Evolutionary conservation across 2,113 vertebrate species (phyloP).

Genomic region (Rhea americana): DNA sequence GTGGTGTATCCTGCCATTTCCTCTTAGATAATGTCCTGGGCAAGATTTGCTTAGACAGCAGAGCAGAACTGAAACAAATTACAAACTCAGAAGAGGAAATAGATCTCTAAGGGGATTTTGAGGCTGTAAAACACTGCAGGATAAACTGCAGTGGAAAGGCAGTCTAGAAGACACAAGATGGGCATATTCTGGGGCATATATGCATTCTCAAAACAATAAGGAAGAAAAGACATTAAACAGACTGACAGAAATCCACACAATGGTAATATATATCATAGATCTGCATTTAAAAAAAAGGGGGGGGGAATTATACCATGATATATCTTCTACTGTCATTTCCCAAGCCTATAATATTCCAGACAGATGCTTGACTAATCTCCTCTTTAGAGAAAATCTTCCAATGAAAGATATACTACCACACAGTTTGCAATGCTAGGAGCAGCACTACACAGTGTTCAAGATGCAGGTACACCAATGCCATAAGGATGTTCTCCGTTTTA

Average conservation of each 20-base stretch:
- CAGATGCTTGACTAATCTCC: neutral
- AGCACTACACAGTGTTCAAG: neutral
- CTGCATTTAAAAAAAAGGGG: no score
- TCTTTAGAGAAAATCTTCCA: neutral
- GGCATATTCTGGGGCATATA: neutral
- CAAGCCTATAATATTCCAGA: neutral
- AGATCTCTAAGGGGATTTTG: neutral
- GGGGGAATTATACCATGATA: neutral
- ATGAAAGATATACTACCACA: neutral
- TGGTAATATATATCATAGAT: neutral
- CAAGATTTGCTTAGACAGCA: neutral
- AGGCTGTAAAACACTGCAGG: neutral
- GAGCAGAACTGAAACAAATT: neutral
- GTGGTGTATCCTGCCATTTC: neutral
- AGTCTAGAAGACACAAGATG: neutral
- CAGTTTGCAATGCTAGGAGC: neutral
- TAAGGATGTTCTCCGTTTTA: neutral
- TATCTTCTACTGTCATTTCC: neutral
- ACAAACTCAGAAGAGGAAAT: neutral
- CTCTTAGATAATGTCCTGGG: neutral
- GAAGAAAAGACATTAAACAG: neutral
- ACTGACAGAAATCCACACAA: neutral
- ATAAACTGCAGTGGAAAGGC: neutral
- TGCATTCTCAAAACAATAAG: neutral
- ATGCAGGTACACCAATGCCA: neutral